A percentile compares a stretch with the other conserved stretches of the same genome.
Conservation (phyloP, 2,113 vertebrate species). For the Xiphophorus hellerii region DNA sequence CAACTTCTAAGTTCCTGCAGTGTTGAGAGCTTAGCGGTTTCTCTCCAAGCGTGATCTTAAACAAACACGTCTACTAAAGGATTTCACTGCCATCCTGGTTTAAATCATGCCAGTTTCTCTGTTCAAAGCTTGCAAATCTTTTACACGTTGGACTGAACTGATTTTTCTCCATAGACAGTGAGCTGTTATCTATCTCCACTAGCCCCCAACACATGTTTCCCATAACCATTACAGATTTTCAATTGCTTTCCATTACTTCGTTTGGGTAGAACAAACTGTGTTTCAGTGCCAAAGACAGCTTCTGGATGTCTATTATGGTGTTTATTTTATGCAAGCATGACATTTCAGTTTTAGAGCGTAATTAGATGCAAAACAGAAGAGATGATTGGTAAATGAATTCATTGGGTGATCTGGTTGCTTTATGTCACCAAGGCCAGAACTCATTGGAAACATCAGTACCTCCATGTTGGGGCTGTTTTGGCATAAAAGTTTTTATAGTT, state of each 20-base stretch:
- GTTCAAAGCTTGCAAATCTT: constrained; percentile 48
- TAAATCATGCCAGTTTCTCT: constrained; percentile 54
- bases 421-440: constrained; percentile 8
- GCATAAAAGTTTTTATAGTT: constrained; percentile 47
- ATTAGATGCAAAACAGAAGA: constrained; percentile 22
- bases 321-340: constrained; percentile 62
- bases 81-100: constrained; percentile 71
- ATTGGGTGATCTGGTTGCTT: background rate
- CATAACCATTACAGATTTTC: constrained; percentile 65
- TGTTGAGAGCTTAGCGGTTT: constrained; percentile 5
- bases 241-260: constrained; percentile 54
- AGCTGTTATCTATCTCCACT: constrained; percentile 68
- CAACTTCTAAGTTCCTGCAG: no score
- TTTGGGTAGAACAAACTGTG: constrained; percentile 22
- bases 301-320: constrained; percentile 57
- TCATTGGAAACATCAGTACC: constrained; percentile 35
- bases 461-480: constrained; percentile 18
- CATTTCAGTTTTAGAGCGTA: constrained; percentile 16
- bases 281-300: constrained; percentile 45
- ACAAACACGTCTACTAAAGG: constrained; percentile 10
- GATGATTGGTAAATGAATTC: constrained; percentile 16
- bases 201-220: constrained; percentile 67
- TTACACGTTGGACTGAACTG: constrained; percentile 39
- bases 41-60: constrained; percentile 49
- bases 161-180: constrained; percentile 51